These are phyloP conservation scores for Patagioenas fasciata DNA, from an alignment of 2,113 vertebrate species.

Conservation along the genomic window DNA sequence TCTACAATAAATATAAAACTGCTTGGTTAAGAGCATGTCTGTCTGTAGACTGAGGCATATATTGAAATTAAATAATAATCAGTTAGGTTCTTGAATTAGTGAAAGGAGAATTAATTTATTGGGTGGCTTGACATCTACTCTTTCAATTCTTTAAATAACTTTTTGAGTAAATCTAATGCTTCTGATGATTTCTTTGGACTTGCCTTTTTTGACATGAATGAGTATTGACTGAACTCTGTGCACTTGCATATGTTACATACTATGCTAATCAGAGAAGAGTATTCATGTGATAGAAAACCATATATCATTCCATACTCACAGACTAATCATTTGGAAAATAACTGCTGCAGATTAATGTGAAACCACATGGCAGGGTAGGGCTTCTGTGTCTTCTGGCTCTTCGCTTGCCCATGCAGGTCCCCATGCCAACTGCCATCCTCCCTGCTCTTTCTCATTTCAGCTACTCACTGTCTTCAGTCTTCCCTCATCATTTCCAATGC, in stretches of 20 bases:
- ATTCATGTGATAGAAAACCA: neutral
- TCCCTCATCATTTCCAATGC: neutral
- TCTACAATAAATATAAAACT: neutral
- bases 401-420: rapidly evolving
- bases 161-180: neutral
- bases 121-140: neutral
- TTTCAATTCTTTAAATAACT: neutral
- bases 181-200: neutral
- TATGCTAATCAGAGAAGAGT: neutral
- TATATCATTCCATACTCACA: neutral
- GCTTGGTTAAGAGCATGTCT: neutral
- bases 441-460: neutral
- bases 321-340: neutral
- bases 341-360: neutral
- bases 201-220: neutral
- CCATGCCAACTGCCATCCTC: rapidly evolving
- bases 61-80: neutral
- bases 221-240: neutral
- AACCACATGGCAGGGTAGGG: neutral
- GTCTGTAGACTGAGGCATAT: neutral
- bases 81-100: neutral
- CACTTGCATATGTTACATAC: neutral
- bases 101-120: neutral
- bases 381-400: neutral
- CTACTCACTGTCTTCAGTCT: neutral